A percentile compares a stretch with the other conserved stretches of the same genome.
Evolutionary conservation across 2,113 vertebrate species (phyloP).

Genomic region (Haemorhous mexicanus): DNA sequence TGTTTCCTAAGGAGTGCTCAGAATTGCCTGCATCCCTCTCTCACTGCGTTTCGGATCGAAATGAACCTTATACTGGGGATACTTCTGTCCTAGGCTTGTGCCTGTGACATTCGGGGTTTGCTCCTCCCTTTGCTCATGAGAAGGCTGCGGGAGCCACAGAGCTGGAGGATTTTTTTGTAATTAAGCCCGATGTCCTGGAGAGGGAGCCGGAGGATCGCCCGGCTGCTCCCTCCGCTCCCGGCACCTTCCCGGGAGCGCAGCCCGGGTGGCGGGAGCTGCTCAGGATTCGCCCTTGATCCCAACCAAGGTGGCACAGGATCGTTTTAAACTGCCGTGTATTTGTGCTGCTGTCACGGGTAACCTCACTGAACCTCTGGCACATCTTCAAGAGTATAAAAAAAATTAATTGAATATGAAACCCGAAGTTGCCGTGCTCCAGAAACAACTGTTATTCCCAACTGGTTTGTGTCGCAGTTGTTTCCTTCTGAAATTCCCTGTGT

Average conservation of each 20-base stretch:
- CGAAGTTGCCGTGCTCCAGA: background rate
- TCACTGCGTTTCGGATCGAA: background rate
- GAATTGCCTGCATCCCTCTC: background rate
- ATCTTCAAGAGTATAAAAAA: background rate
- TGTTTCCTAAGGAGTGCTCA: background rate
- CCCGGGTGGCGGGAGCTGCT: fast-evolving
- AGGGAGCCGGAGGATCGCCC: constrained; percentile 21
- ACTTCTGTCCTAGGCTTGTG: background rate
- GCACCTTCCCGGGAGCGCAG: background rate
- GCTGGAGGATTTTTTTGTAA: background rate
- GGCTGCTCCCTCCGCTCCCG: background rate
- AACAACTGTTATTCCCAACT: background rate
- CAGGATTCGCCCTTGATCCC: fast-evolving
- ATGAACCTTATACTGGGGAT: fast-evolving
- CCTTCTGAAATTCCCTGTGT: background rate
- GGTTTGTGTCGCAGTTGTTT: background rate
- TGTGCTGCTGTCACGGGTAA: background rate
- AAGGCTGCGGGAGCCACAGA: fast-evolving
- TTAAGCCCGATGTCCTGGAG: background rate
- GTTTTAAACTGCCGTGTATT: fast-evolving
- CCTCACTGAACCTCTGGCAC: too few species aligned
- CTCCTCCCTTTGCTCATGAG: fast-evolving
- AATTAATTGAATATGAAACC: fast-evolving
- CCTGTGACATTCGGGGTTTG: background rate
- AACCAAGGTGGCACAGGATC: fast-evolving